A percentile compares a stretch with the other conserved stretches of the same genome.
These are phyloP conservation scores for Rhimphoctona megacephalus DNA, from an alignment of 2,888 invertebrate genomes.

Conservation along the genomic window DNA sequence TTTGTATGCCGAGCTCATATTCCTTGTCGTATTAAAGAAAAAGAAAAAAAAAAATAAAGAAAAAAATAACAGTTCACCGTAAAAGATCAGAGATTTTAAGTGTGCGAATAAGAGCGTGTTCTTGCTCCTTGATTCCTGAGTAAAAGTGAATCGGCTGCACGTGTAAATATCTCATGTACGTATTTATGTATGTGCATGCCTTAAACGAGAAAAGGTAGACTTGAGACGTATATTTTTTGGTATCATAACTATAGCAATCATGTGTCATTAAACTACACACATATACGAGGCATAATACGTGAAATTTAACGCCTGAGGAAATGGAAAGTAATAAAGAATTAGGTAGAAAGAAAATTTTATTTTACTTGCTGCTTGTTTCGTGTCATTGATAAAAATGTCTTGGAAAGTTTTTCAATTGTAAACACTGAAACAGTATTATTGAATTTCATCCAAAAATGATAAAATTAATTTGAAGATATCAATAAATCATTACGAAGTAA, in stretches of 20 bases:
- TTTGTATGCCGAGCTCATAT: neutral
- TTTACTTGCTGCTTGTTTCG: neutral
- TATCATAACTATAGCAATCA: conserved; percentile 14
- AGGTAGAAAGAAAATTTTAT: neutral
- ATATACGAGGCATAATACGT: neutral
- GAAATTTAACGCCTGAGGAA: neutral
- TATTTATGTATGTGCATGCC: neutral
- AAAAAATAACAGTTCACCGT: neutral
- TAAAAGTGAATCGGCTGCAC: conserved; percentile 8
- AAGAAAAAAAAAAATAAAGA: neutral
- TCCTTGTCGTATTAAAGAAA: neutral
- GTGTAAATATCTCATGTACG: neutral
- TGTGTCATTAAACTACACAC: neutral
- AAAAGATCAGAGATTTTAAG: conserved; percentile 4
- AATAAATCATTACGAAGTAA: neutral
- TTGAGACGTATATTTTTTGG: neutral
- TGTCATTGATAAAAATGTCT: neutral
- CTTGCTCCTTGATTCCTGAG: conserved; percentile 4
- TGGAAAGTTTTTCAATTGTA: neutral
- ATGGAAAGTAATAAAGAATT: conserved; percentile 1
- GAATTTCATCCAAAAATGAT: too few species aligned
- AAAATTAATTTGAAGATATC: neutral
- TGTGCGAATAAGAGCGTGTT: conserved; percentile 2
- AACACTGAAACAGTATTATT: neutral
- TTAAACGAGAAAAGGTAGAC: neutral